phyloP scores from a whole-genome alignment of 2,113 vertebrate genomes.

The Cairina moschata region DNA sequence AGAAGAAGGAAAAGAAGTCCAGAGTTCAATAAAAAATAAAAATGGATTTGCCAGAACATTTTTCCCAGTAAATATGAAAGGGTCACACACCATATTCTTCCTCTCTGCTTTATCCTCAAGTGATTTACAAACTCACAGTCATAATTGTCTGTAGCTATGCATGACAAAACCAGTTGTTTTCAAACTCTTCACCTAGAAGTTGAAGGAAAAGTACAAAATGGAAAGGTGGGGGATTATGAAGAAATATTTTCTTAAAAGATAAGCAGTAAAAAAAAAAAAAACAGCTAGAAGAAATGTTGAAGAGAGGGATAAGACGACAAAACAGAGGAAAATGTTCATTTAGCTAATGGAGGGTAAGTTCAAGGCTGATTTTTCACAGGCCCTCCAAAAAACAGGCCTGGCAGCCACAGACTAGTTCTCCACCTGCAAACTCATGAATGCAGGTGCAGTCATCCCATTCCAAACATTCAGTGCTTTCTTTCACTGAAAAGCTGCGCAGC shows the following conservation, averaged over 20 bases:
- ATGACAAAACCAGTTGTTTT: not conserved
- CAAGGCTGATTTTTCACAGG: not conserved
- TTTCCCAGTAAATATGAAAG: not conserved
- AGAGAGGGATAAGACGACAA: not conserved
- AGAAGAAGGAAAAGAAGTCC: not conserved
- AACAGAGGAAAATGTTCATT: not conserved
- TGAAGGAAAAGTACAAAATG: not conserved
- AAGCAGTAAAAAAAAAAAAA: not conserved
- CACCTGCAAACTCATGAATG: not conserved
- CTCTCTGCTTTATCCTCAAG: not conserved
- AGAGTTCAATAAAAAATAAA: not conserved
- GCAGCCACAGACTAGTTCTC: slow-evolving; percentile 5
- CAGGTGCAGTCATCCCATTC: slow-evolving; percentile 36
- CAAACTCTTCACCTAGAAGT: slow-evolving; percentile 30
- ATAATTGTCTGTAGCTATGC: not conserved
- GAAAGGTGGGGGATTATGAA: not conserved
- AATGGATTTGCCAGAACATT: not conserved
- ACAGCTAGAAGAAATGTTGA: not conserved
- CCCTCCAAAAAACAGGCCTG: slow-evolving; percentile 4
- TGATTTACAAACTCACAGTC: slow-evolving; percentile 40
- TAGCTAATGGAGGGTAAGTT: not conserved
- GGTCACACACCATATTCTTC: not conserved
- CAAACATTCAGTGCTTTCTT: not conserved
- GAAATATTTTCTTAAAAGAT: not conserved
- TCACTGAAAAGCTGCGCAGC: not conserved